Evolutionary conservation across 2,888 invertebrate genomes (phyloP).

Genomic region (Drosophila mimetica): DNA sequence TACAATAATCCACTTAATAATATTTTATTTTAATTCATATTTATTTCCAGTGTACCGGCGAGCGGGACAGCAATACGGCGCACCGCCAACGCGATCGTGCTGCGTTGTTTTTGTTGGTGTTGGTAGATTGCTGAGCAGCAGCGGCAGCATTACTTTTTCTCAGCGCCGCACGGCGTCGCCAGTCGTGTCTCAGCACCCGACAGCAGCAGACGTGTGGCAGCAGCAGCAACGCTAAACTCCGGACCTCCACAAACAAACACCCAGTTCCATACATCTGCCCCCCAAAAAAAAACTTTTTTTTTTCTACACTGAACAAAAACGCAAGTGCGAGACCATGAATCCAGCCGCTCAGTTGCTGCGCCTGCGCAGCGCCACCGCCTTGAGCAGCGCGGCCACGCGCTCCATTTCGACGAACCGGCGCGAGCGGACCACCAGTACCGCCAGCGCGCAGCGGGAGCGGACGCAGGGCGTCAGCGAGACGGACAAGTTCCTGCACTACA

Average conservation of each 20-base stretch:
- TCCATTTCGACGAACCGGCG: constrained; percentile 66
- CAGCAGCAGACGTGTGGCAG: constrained; percentile 52
- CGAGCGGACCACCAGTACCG: constrained; percentile 66
- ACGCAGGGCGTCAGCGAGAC: constrained; percentile 68
- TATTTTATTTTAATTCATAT: too few species aligned
- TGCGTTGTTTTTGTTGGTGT: constrained; percentile 7
- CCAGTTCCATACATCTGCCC: background rate
- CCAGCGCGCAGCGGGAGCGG: constrained; percentile 65
- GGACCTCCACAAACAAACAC: background rate
- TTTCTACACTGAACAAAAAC: background rate
- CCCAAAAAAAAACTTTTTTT: background rate
- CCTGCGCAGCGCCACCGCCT: constrained; percentile 54
- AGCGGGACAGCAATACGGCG: constrained; percentile 3
- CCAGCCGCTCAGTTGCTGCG: constrained; percentile 66
- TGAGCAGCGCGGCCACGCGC: constrained; percentile 33
- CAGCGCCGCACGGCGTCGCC: constrained; percentile 46
- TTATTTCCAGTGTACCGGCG: background rate
- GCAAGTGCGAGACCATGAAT: constrained; percentile 44
- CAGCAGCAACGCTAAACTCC: background rate
- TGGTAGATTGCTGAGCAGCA: constrained; percentile 19
- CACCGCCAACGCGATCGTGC: constrained; percentile 29
- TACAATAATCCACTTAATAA: background rate
- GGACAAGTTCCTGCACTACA: constrained; percentile 78
- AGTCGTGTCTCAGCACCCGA: constrained; percentile 73
- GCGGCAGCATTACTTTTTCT: constrained; percentile 33